Evolutionary conservation across 2,113 vertebrate genomes (phyloP).

Genomic region (Brachypteracias leptosomus): DNA sequence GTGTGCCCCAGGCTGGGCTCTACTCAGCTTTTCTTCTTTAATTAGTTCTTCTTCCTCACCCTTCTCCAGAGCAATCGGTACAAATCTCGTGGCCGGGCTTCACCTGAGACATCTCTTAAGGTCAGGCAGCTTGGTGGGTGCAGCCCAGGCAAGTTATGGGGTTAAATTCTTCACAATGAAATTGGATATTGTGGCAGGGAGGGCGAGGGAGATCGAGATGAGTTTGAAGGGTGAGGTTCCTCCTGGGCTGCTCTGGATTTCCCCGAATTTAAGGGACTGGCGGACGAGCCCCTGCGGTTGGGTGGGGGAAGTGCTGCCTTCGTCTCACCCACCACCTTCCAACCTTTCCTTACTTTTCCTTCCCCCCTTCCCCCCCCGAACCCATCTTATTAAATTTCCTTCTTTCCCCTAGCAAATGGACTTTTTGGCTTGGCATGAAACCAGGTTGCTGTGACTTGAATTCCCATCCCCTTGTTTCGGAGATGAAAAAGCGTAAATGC

Average conservation of each 20-base stretch:
- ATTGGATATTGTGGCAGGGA: background rate
- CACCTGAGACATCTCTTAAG: background rate
- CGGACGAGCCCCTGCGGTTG: background rate
- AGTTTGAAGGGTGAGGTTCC: background rate
- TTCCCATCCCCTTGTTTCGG: background rate
- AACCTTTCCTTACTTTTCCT: background rate
- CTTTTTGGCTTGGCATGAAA: background rate
- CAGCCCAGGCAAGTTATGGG: background rate
- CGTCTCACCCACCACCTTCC: background rate
- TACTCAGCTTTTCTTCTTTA: background rate
- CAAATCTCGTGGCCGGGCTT: background rate
- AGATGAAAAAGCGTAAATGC: background rate
- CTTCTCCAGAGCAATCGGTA: background rate
- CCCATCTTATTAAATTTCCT: background rate
- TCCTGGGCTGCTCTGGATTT: background rate
- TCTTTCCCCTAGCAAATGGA: background rate
- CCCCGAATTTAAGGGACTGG: background rate
- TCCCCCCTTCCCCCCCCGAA: too few species aligned
- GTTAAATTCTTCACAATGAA: background rate
- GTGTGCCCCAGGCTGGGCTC: background rate
- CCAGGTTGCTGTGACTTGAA: background rate
- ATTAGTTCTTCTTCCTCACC: background rate
- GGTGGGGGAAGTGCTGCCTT: background rate
- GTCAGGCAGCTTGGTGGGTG: accelerated
- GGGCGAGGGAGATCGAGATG: background rate